Base-by-base conservation (phyloP, 92 coral and sea anemone species). In the Bergia puertoricense region DNA sequence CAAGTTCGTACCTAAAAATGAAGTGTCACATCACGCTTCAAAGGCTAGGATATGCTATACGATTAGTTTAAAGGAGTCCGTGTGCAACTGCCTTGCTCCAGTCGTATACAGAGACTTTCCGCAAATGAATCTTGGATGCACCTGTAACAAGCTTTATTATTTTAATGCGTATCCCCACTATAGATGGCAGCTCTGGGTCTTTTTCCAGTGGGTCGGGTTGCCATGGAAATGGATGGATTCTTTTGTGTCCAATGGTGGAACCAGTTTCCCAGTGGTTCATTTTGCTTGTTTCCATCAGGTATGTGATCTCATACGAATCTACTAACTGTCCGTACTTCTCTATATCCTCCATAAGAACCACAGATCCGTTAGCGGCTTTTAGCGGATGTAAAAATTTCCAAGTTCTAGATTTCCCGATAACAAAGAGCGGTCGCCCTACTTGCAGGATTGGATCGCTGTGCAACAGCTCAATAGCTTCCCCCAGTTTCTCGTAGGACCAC, bases 311-410 rank as follows among this genome's bases (percentile, higher is more conserved):
- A 43, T 94, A 94, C 15, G 89, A 68, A 89, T 88, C 82, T 11
- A 94, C 94, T 20, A 85, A 48, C 77, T 94, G 98, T 3, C 98
- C 98, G 36, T 42, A 86, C 9, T 62, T 74, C 44, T 73, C 86
- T 18, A 94, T 79, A 50, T 94, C 92, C 51, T 94, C 98, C 98
- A 94, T 94, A 11, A 94, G 88, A 9, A 94, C 88, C 18, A 94
- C 71, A 0, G 98, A 93, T 30, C 94, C 98, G 76, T 88, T 93
- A 9, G 81, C 79, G 6, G 81, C 84, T 74, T 68, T 20, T 5
- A 90, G 62, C 13, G 88, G 36, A 2, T 76, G 38, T 42, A 71
- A 48, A 39, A 93, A 80, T 15, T 18, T 22, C 94, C 89, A 94
- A 15, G 86, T 85, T n/a, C 81, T 85, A 36, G 81, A 62, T 62